Evolutionary conservation across 2,797 vertebrate genomes (phyloP), one percentile per base, ranked within the genome.

Genomic region (Chelonia mydas): DNA sequence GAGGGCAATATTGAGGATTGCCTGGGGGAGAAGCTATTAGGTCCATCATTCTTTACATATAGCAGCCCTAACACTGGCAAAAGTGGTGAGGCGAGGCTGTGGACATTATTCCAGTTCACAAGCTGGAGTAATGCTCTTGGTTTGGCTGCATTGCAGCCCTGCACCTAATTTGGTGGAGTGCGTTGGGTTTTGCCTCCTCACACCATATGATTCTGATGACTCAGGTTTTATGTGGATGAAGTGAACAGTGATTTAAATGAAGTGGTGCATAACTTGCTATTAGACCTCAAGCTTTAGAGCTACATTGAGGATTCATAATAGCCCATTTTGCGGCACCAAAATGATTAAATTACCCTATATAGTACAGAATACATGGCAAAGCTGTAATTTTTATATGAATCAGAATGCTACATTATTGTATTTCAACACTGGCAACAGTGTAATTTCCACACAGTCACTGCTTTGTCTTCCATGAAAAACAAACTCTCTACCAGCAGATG

Each of bases 391-490:
- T 98, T 98, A 86, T 95, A 57, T 95, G 96, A 97, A 98, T 97
- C 90, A 94, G 95, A 96, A 96, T 93, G 90, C 94, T 96, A 91
- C 94, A 68, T 98, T 97, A 97, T 92, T 98, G 92, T 87, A 57
- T 97, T 96, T 96, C 95, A 85, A 94, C 65, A 51, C 85, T 97
- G 95, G 94, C 96, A 81, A 82, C 53, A 90, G 86, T 92, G 83
- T 97, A 96, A 97, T 98, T 97, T 96, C 91, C 90, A 93, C 88
- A 16, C 91, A 97, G 91, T 93, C 91, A 76, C 83, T 95, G 93
- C 96, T 98, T 98, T 97, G 96, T 98, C 96, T 97, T 96, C 93
- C 93, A 94, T 97, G 96, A 97, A 97, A 98, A 97, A 95, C 97
- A 96, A 93, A 33, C 80, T 9, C 86, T 95, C 85, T 93, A 87